A percentile compares a stretch with the other conserved stretches of the same genome.
These are phyloP conservation scores for Myiozetetes cayanensis DNA, from an alignment of 2,113 vertebrate genomes.

Conservation along the genomic window DNA sequence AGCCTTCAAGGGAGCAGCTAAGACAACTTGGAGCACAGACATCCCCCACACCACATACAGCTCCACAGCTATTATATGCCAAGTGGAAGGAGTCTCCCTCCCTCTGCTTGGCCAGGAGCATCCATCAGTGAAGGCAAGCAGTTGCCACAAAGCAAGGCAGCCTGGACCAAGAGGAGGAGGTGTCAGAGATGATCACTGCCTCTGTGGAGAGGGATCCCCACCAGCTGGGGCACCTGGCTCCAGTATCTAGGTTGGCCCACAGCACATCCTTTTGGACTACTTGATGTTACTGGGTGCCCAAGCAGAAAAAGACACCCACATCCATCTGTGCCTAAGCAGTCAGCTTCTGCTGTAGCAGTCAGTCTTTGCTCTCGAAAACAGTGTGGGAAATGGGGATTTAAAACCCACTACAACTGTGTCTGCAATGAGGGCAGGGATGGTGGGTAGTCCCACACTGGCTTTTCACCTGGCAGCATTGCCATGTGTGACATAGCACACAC, in stretches of 20 bases:
- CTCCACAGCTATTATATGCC: neutral
- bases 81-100: neutral
- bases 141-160: neutral
- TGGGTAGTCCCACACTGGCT: neutral
- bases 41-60: neutral
- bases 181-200: rapidly evolving
- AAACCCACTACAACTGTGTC: neutral
- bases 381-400: neutral
- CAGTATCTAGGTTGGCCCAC: rapidly evolving
- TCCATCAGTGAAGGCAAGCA: neutral
- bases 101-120: neutral
- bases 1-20: neutral
- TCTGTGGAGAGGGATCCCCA: neutral
- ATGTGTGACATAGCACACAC: neutral
- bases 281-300: neutral
- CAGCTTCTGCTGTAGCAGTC: neutral
- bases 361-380: neutral
- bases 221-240: neutral
- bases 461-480: neutral
- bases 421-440: neutral
- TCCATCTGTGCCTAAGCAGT: neutral
- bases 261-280: neutral
- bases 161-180: neutral
- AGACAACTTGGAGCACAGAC: neutral
- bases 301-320: neutral